Evolutionary conservation across 2,113 vertebrate genomes (phyloP), one percentile per base, ranked within the genome.

Genomic region (Lanius ludovicianus): DNA sequence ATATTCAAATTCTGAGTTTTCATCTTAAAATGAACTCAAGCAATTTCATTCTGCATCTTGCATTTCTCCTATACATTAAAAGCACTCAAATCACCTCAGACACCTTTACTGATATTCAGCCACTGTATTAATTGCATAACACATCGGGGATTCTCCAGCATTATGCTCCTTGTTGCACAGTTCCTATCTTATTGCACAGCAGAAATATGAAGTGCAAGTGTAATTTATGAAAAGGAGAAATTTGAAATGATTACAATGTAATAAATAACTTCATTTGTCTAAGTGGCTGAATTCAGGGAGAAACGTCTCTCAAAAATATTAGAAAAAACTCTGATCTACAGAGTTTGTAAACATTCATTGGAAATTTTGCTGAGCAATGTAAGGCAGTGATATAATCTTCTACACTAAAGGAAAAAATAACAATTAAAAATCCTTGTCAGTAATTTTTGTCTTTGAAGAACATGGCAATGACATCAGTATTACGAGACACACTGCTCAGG

Each of bases 1-100:
- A 15, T n/a, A 50, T 67, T 22, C 4, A 57, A 31, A 71, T 63
- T 37, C 41, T 49, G n/a, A 75, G 28, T 42, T 93, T 62, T 73
- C 18, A 11, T 7, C 33, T 47, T 42, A 50, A 31, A 44, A 69
- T 21, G 2, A 63, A 83, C 19, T 18, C 14, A 10, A 64, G 31
- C 3, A 41, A 46, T 53, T 63, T 83, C 33, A 44, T 33, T 78
- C 31, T 76, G 41, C 41, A 35, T 30, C 14, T 33, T 46, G 15
- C 62, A 46, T 85, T 77, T 41, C 33, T 65, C 31, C 64, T n/a
- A 7, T 8, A 11, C 15, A n/a, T 69, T 49, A 92, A 79, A 79
- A 85, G 23, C 0, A 0, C 28, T n/a, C 23, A 77, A 50, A 68
- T 46, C 33, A 73, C 7, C 35, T 50, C 35, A 69, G 18, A 37